Percentiles rank a stretch among this genome's conserved stretches.
Evolutionary conservation across 2,888 invertebrate genomes (phyloP).

Genomic region (Hypolimnas misippus): DNA sequence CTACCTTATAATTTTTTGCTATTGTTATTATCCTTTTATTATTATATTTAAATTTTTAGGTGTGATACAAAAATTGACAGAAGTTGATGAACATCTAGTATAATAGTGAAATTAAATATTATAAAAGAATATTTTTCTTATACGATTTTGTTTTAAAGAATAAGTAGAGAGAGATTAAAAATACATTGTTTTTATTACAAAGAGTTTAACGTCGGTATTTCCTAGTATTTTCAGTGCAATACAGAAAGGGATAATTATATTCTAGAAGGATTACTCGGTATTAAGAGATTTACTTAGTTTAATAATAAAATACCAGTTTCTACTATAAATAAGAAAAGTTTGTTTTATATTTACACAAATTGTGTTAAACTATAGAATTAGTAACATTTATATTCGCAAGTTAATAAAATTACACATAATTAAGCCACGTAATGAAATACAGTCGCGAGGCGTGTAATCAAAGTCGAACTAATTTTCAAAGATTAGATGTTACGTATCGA

Average conservation of each 20-base stretch:
- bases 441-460: constrained; percentile 54
- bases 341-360: no score
- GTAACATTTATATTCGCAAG: background rate
- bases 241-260: background rate
- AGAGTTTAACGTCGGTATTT: background rate
- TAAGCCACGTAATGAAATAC: constrained; percentile 41
- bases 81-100: no score
- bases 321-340: background rate
- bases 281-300: background rate
- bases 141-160: no score
- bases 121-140: no score
- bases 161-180: background rate
- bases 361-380: background rate
- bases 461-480: constrained; percentile 60
- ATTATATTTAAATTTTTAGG: no score
- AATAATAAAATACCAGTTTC: background rate
- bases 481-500: constrained; percentile 62
- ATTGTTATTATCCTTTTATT: no score
- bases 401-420: constrained; percentile 20
- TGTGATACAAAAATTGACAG: no score
- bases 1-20: background rate
- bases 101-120: no score
- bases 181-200: background rate
- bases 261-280: background rate
- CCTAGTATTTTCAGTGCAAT: background rate